Percentiles rank a stretch among this genome's conserved stretches.
These are phyloP conservation scores for Ophion ellenae DNA, from an alignment of 2,888 invertebrate species.

Conservation along the genomic window DNA sequence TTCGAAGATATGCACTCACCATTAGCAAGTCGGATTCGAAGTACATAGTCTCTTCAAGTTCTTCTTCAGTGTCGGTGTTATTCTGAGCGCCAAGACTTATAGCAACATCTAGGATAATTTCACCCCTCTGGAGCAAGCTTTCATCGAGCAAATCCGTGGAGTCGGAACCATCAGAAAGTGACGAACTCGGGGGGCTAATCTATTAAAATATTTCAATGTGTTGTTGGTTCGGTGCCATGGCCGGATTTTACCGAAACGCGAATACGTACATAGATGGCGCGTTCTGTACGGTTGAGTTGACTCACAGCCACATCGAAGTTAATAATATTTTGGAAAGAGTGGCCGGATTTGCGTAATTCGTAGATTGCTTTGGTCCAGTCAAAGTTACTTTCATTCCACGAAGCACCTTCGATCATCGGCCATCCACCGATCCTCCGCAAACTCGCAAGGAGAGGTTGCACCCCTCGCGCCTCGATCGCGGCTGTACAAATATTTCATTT, in stretches of 20 bases:
- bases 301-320: slow-evolving; percentile 96
- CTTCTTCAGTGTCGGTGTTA: slow-evolving; percentile 86
- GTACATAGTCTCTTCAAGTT: slow-evolving; percentile 88
- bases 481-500: slow-evolving; percentile 84
- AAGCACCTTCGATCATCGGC: slow-evolving; percentile 92
- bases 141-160: too few relatives aligned
- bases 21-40: slow-evolving; percentile 94
- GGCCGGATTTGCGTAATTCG: slow-evolving; percentile 91
- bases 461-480: slow-evolving; percentile 91
- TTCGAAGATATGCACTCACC: slow-evolving; percentile 87
- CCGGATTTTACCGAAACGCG: not conserved
- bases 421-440: slow-evolving; percentile 94
- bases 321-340: slow-evolving; percentile 95
- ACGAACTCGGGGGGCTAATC: not conserved
- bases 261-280: slow-evolving; percentile 93
- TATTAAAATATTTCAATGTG: not conserved
- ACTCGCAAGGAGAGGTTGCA: slow-evolving; percentile 89
- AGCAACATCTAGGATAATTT: slow-evolving; percentile 87
- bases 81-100: slow-evolving; percentile 93
- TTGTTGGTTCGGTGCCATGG: not conserved
- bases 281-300: slow-evolving; percentile 92
- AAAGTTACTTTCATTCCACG: slow-evolving; percentile 90
- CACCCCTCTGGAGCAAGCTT: too few relatives aligned
- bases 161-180: too few relatives aligned
- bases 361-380: slow-evolving; percentile 93